Evolutionary conservation across 2,888 invertebrate species (phyloP).

Genomic region (Sceliomorpha sp.): DNA sequence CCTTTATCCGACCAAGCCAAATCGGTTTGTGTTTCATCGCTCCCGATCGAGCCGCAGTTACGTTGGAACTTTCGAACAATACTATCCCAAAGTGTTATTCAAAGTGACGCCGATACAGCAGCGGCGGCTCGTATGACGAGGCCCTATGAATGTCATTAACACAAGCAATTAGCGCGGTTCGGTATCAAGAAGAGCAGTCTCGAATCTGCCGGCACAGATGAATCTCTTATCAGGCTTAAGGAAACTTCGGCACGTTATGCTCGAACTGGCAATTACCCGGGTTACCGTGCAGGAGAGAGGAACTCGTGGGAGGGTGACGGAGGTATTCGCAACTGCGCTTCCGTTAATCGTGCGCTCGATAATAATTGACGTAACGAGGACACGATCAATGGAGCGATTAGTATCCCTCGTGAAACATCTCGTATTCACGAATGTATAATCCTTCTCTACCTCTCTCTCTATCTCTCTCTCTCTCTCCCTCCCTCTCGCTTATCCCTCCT

Average conservation of each 20-base stretch:
- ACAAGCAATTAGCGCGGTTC: conserved; percentile 1
- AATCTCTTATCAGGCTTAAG: conserved; percentile 39
- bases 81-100: too few relatives aligned
- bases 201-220: conserved; percentile 22
- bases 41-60: too few relatives aligned
- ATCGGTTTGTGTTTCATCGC: too few relatives aligned
- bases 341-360: conserved; percentile 68
- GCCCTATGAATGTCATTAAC: conserved; percentile 5
- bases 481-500: too few relatives aligned
- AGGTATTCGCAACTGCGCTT: conserved; percentile 63
- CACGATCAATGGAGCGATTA: conserved; percentile 65
- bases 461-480: conserved; percentile 37
- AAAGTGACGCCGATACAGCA: too few relatives aligned
- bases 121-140: background rate
- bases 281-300: conserved; percentile 35
- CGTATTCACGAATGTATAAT: conserved; percentile 33
- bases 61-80: too few relatives aligned
- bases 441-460: conserved; percentile 50
- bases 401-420: conserved; percentile 39
- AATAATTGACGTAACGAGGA: conserved; percentile 75
- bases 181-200: conserved; percentile 7
- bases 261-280: conserved; percentile 66
- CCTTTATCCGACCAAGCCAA: too few relatives aligned
- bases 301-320: too few relatives aligned
- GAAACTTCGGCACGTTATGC: conserved; percentile 50